Conservation (phyloP, 2,888 invertebrate genomes). For the Drosophila phalerata region DNA sequence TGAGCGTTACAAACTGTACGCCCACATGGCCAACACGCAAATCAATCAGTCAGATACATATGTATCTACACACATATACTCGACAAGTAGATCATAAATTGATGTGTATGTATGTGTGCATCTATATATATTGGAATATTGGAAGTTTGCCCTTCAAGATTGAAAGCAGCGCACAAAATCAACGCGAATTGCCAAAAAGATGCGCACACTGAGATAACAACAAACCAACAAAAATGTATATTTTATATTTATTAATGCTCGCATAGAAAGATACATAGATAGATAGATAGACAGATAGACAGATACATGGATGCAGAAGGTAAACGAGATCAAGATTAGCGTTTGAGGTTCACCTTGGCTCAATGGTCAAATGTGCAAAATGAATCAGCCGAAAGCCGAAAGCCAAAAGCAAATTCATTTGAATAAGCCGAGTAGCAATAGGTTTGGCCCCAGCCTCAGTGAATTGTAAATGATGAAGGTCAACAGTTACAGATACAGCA, state of each 20-base stretch:
- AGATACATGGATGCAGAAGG: slow-evolving; percentile 69
- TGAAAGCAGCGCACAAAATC: slow-evolving; percentile 54
- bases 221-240: slow-evolving; percentile 31
- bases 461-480: slow-evolving; percentile 77
- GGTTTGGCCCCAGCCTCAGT: slow-evolving; percentile 66
- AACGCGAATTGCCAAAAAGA: slow-evolving; percentile 53
- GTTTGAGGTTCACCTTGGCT: slow-evolving; percentile 78
- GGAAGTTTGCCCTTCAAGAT: slow-evolving; percentile 63
- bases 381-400: slow-evolving; percentile 70
- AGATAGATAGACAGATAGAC: slow-evolving; percentile 7
- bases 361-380: slow-evolving; percentile 82
- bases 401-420: slow-evolving; percentile 59
- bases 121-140: slow-evolving; percentile 6
- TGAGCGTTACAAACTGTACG: slow-evolving; percentile 61
- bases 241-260: slow-evolving; percentile 43
- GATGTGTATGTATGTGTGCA: slow-evolving; percentile 6
- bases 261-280: slow-evolving; percentile 21
- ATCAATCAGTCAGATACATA: slow-evolving; percentile 53
- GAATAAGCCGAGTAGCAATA: slow-evolving; percentile 57
- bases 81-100: slow-evolving; percentile 50
- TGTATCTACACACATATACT: slow-evolving; percentile 10
- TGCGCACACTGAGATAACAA: slow-evolving; percentile 68
- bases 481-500: slow-evolving; percentile 58
- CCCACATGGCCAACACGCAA: slow-evolving; percentile 71
- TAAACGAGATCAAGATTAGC: slow-evolving; percentile 79